Base-by-base conservation (phyloP, 1,140 invertebrate genomes). In the Lutraria rhynchaena region DNA sequence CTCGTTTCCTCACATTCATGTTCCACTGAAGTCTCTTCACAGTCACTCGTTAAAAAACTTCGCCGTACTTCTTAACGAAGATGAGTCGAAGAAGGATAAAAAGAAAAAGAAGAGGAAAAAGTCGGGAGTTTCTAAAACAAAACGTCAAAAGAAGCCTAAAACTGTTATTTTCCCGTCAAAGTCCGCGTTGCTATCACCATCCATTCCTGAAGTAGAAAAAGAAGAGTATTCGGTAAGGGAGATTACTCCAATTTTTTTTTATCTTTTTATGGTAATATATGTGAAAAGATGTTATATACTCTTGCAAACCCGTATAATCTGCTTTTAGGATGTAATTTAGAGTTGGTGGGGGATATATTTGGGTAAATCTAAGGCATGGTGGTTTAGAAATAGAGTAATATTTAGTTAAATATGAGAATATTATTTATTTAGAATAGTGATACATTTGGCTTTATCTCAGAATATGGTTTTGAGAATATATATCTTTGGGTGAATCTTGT, bases 61-160 rank as follows among this genome's bases (percentile, higher is more conserved):
- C 57, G 63, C 71, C 51, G 37, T 31, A 1, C 55, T 49, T 35
- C 7, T 49, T 17, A 33, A 76, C 4, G 33, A 73, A 15, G 71
- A 71, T 27, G 63, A 67, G 9, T 94, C 94, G 60, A 91, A 94
- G 65, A 87, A 86, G 77, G 85, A 85, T 53, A 87, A 86, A 67
- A 86, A 85, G 22, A 85, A 88, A 75, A 88, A 88, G 49, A 58
- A 49, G 37, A 82, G 82, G 70, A 83, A 85, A 63, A 75, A 82
- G 15, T 41, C 37, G 5, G 15, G 37, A 5, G 5, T 15, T 41
- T 94, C 70, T 93, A 93, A 92, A 91, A 93, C 94, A 3, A 94
- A 94, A 70, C 92, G 94, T 74, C 87, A 84, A 37, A 86, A 88
- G 71, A 86, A 86, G 57, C 58, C 82, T 31, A 86, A 87, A 27